Percentiles rank a stretch among this genome's conserved stretches.
Evolutionary conservation across 1,140 invertebrate genomes (phyloP).

Genomic region (Ptiloglossa arizonensis): DNA sequence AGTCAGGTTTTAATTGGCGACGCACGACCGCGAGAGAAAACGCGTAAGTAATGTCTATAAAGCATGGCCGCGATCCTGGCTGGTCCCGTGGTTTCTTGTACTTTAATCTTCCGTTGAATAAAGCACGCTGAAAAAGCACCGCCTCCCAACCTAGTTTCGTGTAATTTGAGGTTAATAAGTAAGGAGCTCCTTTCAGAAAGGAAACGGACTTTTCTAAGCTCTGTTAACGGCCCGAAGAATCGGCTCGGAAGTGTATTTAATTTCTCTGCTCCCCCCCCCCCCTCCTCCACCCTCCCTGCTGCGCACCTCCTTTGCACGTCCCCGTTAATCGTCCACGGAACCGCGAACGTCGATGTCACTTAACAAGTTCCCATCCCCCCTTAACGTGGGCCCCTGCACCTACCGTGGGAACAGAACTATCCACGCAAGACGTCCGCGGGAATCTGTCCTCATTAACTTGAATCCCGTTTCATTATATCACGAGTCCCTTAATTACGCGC

Average conservation of each 20-base stretch:
- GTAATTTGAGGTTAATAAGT: constrained; percentile 51
- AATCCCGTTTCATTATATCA: neutral
- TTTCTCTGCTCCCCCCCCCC: neutral
- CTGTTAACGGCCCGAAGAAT: constrained; percentile 36
- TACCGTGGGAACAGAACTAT: constrained; percentile 16
- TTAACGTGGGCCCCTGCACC: no score
- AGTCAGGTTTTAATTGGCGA: constrained; percentile 53
- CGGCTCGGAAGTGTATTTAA: constrained; percentile 7
- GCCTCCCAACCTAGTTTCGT: constrained; percentile 43
- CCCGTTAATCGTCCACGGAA: neutral
- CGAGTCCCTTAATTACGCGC: neutral
- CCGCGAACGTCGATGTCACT: neutral
- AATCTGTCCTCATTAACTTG: constrained; percentile 7
- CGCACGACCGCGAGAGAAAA: constrained; percentile 22
- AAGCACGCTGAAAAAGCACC: constrained; percentile 17
- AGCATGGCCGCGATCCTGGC: neutral
- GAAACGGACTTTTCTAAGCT: constrained; percentile 33
- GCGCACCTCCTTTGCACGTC: neutral
- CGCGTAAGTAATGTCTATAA: constrained; percentile 44
- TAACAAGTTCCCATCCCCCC: constrained; percentile 12
- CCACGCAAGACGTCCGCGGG: constrained; percentile 1
- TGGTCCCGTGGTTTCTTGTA: constrained; percentile 25
- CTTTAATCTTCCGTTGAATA: constrained; percentile 42
- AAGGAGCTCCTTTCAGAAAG: constrained; percentile 18
- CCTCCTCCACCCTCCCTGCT: no score